These are phyloP conservation scores for Stomatorhinus ivindoensis DNA, from an alignment of 2,113 vertebrate genomes.

Conservation along the genomic window DNA sequence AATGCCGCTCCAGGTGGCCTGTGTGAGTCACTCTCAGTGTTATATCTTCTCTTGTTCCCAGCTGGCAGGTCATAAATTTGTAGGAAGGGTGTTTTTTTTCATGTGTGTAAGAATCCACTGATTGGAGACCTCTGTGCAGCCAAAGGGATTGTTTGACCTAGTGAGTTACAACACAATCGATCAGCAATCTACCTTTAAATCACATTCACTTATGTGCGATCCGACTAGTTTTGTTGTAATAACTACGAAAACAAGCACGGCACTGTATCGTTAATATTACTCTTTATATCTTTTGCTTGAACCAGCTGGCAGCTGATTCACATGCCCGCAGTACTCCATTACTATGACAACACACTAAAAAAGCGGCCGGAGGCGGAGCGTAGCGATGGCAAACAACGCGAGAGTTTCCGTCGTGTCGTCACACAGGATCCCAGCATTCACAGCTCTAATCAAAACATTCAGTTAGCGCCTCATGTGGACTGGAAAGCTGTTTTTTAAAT, in stretches of 20 bases:
- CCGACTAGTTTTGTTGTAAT: neutral
- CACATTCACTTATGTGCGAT: neutral
- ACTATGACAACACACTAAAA: neutral
- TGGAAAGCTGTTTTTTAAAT: neutral
- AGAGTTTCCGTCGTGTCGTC: neutral
- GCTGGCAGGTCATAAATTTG: neutral
- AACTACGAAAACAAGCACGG: neutral
- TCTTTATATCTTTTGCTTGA: neutral
- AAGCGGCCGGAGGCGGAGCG: neutral
- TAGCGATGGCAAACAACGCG: neutral
- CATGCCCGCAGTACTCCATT: neutral
- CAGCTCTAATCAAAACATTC: neutral
- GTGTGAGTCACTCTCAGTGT: neutral
- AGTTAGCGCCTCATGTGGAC: neutral
- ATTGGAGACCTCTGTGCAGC: neutral
- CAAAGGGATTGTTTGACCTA: neutral
- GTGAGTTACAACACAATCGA: neutral
- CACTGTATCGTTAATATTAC: neutral
- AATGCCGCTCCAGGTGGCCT: neutral
- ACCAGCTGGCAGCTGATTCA: neutral
- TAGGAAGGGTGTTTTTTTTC: neutral
- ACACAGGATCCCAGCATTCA: neutral
- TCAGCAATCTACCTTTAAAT: neutral
- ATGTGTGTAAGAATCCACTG: neutral
- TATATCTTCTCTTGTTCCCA: neutral